A percentile compares a stretch with the other conserved stretches of the same genome.
Evolutionary conservation across 1,140 invertebrate genomes (phyloP).

Genomic region (Drosophila parabipectinata): DNA sequence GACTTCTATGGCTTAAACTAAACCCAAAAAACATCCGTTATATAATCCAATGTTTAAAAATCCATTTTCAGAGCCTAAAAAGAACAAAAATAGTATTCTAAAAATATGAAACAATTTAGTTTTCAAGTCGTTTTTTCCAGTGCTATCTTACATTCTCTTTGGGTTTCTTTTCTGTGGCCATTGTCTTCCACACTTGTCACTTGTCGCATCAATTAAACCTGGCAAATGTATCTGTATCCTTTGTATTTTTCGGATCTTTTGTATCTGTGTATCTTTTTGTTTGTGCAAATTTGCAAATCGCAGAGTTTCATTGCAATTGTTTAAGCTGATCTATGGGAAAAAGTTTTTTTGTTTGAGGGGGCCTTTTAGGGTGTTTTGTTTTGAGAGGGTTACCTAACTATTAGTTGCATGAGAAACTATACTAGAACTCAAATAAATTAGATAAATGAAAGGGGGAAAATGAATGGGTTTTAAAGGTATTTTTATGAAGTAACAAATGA

Average conservation of each 20-base stretch:
- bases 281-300: slow-evolving; percentile 7
- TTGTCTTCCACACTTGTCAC: slow-evolving; percentile 19
- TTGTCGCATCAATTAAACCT: slow-evolving; percentile 61
- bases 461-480: too few species aligned
- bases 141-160: slow-evolving; percentile 1
- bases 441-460: background rate
- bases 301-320: slow-evolving; percentile 52
- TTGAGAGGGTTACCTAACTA: background rate
- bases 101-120: too few species aligned
- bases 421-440: background rate
- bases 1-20: too few species aligned
- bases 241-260: background rate
- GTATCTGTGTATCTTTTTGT: slow-evolving; percentile 3
- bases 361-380: background rate
- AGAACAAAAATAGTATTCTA: too few species aligned
- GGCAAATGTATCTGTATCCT: slow-evolving; percentile 13
- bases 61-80: too few species aligned
- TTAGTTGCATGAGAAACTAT: too few species aligned
- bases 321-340: slow-evolving; percentile 42
- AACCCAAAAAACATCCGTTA: too few species aligned
- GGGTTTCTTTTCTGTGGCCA: slow-evolving; percentile 14
- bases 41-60: too few species aligned
- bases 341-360: slow-evolving; percentile 15
- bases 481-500: too few species aligned
- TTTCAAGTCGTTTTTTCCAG: background rate